A percentile compares a stretch with the other conserved stretches of the same genome.
These are phyloP conservation scores for Panorpa germanica DNA, from an alignment of 2,888 invertebrate species.

Conservation along the genomic window DNA sequence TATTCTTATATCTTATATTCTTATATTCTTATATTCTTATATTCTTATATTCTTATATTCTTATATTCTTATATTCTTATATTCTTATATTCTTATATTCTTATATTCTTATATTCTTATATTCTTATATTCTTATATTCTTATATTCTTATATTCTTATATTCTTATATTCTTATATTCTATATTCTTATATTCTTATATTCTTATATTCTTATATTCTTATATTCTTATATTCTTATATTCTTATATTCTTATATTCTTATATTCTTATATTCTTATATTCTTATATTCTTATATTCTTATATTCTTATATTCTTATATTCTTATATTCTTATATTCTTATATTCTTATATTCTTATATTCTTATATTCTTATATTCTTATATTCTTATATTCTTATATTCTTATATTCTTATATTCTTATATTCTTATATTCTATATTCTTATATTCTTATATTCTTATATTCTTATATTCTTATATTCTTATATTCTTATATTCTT, in stretches of 20 bases:
- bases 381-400: conserved; percentile 2
- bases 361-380: conserved; percentile 2
- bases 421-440: too few species aligned
- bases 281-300: conserved; percentile 2
- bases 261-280: conserved; percentile 1
- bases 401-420: conserved; percentile 2
- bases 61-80: too few species aligned
- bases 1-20: too few species aligned
- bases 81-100: too few species aligned
- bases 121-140: conserved; percentile 1
- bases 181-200: conserved; percentile 2
- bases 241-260: conserved; percentile 2
- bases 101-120: too few species aligned
- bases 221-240: conserved; percentile 1
- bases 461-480: conserved; percentile 3
- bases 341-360: conserved; percentile 1
- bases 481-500: conserved; percentile 2
- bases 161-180: conserved; percentile 2
- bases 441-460: conserved; percentile 2
- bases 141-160: not conserved
- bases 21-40: conserved; percentile 1
- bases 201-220: conserved; percentile 1
- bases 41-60: conserved; percentile 2
- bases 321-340: conserved; percentile 1
- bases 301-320: conserved; percentile 2